Base-by-base conservation (phyloP, 2,888 invertebrate genomes). In the Platycheirus rosarum region DNA sequence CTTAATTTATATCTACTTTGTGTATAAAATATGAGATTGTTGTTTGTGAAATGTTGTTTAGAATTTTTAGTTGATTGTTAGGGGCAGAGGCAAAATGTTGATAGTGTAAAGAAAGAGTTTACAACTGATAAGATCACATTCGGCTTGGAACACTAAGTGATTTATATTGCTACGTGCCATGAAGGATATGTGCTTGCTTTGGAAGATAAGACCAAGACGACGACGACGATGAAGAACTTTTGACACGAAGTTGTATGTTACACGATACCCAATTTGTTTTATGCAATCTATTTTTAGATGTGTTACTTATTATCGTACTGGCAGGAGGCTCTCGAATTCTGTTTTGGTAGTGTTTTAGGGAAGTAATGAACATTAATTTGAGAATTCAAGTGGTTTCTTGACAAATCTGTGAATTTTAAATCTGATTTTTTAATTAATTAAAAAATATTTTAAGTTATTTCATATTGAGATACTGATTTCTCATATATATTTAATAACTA, bases 1-100 rank as follows among this genome's bases (percentile, higher is more conserved):
- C 48, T 76, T 70, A 80, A 80, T 76, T 80, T 76, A 80, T 80
- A 66, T 62, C 70, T 70, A 66, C 53, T 80, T 53, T 70, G 14
- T 66, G 70, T 60, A 42, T 37, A 48, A 80, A 66, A 66, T 76
- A 76, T 76, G 80, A 80, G 65, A 76, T 66, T 75, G 79, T 51
- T 65, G 79, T 51, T 65, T 65, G 55, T 70, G 13, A 37, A 65
- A 55, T 65, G 51, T 35, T 42, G 7, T 44, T 55, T 26, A 51
- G 11, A 40, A 23, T 73, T 20, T 53, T 32, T 23, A 23, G 23
- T 23, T 4, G 29, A 8, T 32, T 7, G 1, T 32, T 4, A n/a
- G 16, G 51, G 16, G 35, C 40, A 26, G 14, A 40, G 20, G 40
- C 37, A 11, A 29, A 29, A 9, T 40, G 26, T 40, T 44, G 37